Percentiles rank a stretch among this genome's conserved stretches.
These are phyloP conservation scores for Sipha maydis DNA, from an alignment of 2,888 invertebrate genomes.

Conservation along the genomic window DNA sequence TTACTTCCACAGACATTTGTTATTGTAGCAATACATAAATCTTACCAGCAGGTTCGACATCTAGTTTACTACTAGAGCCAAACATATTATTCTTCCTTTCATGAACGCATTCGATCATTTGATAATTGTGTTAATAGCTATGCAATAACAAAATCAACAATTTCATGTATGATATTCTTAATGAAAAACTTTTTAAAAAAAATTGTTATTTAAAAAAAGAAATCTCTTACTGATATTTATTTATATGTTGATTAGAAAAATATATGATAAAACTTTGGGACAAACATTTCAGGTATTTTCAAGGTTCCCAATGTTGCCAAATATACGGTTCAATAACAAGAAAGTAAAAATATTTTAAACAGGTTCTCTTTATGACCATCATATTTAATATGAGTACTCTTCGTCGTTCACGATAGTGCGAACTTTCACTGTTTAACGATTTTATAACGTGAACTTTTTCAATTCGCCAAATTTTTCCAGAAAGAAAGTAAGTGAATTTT, in stretches of 20 bases:
- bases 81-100: slow-evolving; percentile 57
- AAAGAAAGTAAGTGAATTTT: too few relatives aligned
- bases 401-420: too few relatives aligned
- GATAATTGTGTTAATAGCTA: background rate
- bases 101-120: slow-evolving; percentile 46
- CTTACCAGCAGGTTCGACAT: slow-evolving; percentile 43
- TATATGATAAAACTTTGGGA: slow-evolving; percentile 28
- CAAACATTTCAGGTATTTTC: background rate
- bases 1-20: too few relatives aligned
- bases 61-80: slow-evolving; percentile 31
- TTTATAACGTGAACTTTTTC: too few relatives aligned
- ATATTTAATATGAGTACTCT: too few relatives aligned
- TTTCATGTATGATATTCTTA: background rate
- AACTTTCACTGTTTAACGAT: too few relatives aligned
- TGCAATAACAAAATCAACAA: background rate
- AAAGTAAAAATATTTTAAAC: background rate
- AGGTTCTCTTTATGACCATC: too few relatives aligned
- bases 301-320: slow-evolving; percentile 59
- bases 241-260: background rate
- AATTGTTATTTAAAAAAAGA: background rate
- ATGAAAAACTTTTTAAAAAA: background rate
- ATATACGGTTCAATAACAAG: slow-evolving; percentile 10
- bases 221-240: background rate
- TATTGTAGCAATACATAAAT: background rate
- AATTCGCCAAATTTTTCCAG: too few relatives aligned